Percentiles rank a stretch among this genome's conserved stretches.
These are phyloP conservation scores for Craseonycteris thonglongyai DNA, from an alignment of 2,113 vertebrate species.

Conservation along the genomic window DNA sequence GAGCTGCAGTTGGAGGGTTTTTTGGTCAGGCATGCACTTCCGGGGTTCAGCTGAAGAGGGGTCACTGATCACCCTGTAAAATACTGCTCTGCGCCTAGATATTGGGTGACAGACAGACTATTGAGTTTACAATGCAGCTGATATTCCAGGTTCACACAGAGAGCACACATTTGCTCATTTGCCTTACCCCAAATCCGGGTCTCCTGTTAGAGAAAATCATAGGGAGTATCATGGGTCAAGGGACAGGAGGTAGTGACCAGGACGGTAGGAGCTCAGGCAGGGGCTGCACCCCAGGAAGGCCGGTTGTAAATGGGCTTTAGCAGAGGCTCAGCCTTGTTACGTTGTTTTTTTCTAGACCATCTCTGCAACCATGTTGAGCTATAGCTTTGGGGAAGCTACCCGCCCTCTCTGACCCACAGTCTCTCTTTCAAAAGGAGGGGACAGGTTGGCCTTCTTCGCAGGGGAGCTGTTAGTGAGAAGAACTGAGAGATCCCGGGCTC, in stretches of 20 bases:
- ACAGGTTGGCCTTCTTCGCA: background rate
- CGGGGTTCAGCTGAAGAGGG: background rate
- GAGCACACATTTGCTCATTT: background rate
- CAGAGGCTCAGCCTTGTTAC: background rate
- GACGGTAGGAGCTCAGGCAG: background rate
- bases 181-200: background rate
- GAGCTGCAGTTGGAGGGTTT: background rate
- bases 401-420: background rate
- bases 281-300: rapidly evolving
- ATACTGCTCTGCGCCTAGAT: background rate
- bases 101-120: background rate
- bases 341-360: background rate
- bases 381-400: background rate
- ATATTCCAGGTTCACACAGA: background rate
- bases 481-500: background rate
- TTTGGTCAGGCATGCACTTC: background rate
- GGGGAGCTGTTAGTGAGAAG: background rate
- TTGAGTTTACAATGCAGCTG: background rate
- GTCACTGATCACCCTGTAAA: constrained; percentile 11
- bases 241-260: background rate
- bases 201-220: background rate
- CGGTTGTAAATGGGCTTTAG: background rate
- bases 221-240: background rate
- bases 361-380: background rate
- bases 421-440: background rate